Percentiles rank a stretch among this genome's conserved stretches.
These are phyloP conservation scores for Drosophila hamatofila DNA, from an alignment of 2,888 invertebrate genomes.

Conservation along the genomic window DNA sequence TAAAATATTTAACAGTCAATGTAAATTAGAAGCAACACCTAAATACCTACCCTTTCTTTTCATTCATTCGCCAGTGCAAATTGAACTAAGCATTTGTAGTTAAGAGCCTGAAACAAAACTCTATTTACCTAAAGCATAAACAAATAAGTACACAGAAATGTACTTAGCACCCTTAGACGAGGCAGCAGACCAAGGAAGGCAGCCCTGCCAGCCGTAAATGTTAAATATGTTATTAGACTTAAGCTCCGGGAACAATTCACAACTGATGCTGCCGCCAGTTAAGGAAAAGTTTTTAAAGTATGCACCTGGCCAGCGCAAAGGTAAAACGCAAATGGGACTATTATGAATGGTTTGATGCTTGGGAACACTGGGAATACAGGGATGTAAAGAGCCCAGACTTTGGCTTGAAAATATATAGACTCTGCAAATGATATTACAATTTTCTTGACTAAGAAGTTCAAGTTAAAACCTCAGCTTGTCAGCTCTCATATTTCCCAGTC, in stretches of 20 bases:
- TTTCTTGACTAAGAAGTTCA: neutral
- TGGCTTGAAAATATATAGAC: too few species aligned
- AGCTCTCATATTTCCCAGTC: too few species aligned
- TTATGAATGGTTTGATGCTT: neutral
- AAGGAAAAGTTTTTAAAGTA: slow-evolving; percentile 25
- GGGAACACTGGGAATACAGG: neutral
- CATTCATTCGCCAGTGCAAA: neutral
- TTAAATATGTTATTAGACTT: slow-evolving; percentile 67
- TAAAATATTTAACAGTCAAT: neutral
- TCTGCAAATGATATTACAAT: neutral
- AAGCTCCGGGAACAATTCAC: slow-evolving; percentile 66
- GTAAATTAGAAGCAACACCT: neutral
- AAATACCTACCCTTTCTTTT: neutral
- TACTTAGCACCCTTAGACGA: slow-evolving; percentile 10
- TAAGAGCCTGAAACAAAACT: slow-evolving; percentile 18
- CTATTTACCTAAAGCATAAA: slow-evolving; percentile 38
- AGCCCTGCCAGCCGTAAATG: slow-evolving; percentile 64
- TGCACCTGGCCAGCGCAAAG: slow-evolving; percentile 7
- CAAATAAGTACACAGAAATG: slow-evolving; percentile 21
- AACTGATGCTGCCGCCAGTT: slow-evolving; percentile 60
- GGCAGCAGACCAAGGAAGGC: neutral
- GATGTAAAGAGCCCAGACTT: neutral
- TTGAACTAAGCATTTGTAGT: slow-evolving; percentile 9
- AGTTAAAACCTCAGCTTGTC: too few species aligned
- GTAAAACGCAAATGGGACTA: slow-evolving; percentile 14